Base-by-base conservation (phyloP, 2,888 invertebrate species). In the Alcis repandata region DNA sequence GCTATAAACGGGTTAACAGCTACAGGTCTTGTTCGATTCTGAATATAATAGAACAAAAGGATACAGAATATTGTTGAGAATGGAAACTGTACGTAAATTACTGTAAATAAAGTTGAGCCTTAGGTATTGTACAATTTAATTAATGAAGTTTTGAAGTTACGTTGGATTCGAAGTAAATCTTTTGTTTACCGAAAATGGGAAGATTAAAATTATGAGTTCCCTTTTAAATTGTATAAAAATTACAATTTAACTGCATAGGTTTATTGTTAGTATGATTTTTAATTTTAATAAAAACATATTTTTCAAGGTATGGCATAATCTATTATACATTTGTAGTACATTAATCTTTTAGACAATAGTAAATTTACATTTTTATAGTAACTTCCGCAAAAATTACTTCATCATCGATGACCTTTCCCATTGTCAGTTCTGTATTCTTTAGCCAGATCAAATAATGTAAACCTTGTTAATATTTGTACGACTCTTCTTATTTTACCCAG, bases 361-460 rank as follows among this genome's bases (percentile, higher is more conserved):
- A 33, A 9, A 33, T 27, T 27, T 27, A 27, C 2, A 27, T 27
- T 27, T 27, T 27, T 6, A 6, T 6, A 15, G 17, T 3, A n/a
- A 46, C 46, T 48, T 58, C 57, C 48, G 49, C 15, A 38, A 48
- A 41, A 51, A 20, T 20, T 27, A 59, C 43, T 22, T 17, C 15
- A 17, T 38, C 27, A 17, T 36, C 15, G 22, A 7, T 45, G 53
- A 32, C 60, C 38, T 46, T 45, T 38, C n/a, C 41, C 20, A n/a
- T 20, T 0, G 19, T 10, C 38, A 46, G 1, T n/a, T 54, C n/a
- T n/a, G n/a, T n/a, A 46, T 32, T 41, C 36, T n/a, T 49, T 51
- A 62, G 19, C 13, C 10, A 38, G 45, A 54, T 17, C 53, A 63
- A 54, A 63, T 41, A 59, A 2, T 49, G 7, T 59, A 43, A 59